Percentiles rank a stretch among this genome's conserved stretches.
Evolutionary conservation across 2,113 vertebrate species (phyloP).

Genomic region (Marmota flaviventris): DNA sequence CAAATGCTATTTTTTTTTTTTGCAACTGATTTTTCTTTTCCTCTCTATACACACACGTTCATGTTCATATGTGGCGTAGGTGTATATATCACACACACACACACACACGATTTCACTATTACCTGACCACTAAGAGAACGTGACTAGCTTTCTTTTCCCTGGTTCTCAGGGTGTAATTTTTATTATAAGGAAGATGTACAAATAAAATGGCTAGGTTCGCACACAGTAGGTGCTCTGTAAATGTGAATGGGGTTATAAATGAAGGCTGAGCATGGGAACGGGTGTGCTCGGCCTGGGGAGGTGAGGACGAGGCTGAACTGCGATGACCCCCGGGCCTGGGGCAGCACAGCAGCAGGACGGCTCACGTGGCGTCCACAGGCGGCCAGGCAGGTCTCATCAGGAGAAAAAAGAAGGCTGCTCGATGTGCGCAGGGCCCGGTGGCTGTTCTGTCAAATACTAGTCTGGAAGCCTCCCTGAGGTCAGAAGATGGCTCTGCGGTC

Average conservation of each 20-base stretch:
- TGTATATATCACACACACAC: not conserved
- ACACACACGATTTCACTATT: not conserved
- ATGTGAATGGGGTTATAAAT: not conserved
- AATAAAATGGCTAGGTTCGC: not conserved
- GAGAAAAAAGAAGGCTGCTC: not conserved
- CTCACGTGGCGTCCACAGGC: too few species aligned
- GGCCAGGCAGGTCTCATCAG: not conserved
- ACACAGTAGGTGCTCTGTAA: not conserved
- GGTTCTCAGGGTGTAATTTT: not conserved
- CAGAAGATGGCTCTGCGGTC: not conserved
- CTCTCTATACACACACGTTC: not conserved
- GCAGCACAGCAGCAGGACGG: too few species aligned
- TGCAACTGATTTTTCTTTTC: not conserved
- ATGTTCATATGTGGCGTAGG: too few species aligned
- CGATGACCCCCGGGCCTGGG: too few species aligned
- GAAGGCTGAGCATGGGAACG: not conserved
- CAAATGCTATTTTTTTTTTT: not conserved
- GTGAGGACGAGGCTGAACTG: too few species aligned
- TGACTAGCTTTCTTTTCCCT: not conserved
- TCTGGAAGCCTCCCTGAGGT: too few species aligned
- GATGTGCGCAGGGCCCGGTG: too few species aligned
- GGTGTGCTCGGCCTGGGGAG: not conserved
- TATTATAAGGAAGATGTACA: not conserved
- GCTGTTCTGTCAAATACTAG: too few species aligned
- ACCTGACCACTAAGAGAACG: not conserved